Base-by-base conservation (phyloP, 2,888 invertebrate species). In the Harpagoxenus sublaevis region DNA sequence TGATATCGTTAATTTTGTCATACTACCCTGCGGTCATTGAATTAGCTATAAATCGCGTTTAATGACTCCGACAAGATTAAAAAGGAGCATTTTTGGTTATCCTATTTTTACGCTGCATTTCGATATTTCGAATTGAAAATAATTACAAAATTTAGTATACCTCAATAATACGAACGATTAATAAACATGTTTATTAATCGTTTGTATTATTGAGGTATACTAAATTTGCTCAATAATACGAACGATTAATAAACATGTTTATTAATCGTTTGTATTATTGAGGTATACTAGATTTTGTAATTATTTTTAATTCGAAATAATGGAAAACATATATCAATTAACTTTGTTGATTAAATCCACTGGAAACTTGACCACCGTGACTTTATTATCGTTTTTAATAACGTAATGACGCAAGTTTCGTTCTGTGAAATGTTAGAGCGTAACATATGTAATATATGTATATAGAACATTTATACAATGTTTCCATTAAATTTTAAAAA, bases 21-120 rank as follows among this genome's bases (percentile, higher is more conserved):
- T 9, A 8, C 18, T 39, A 23, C 2, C 12, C 23, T 1, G 23
- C 8, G 45, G 1, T 35, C 42, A 12, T 55, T 55, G 8, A 55
- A 68, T 68, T 28, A 55, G 39, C 42, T 39, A 9, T n/a, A 78
- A 68, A 66, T 55, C 4, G 28, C 31, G 10, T 42, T 78, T 68
- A 68, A 53, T 68, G 39, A 35, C 42, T 77, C 39, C 12, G 39
- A 65, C 28, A 12, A 65, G 77, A 78, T 65, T 39, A 42, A 55
- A 66, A n/a, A 3, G 10, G 23, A 53, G 9, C 35, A 51, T 68
- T 55, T 55, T 42, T 66, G n/a, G 3, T 28, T 8, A 42, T 66
- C 1, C 9, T 77, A 53, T 55, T 3, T 77, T n/a, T 42, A 23
- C 23, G 5, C 5, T 55, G 31, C 55, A 23, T 23, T 23, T 23